Evolutionary conservation across 2,888 invertebrate species (phyloP), one percentile per base, ranked within the genome.

Genomic region (Agapostemon virescens): DNA sequence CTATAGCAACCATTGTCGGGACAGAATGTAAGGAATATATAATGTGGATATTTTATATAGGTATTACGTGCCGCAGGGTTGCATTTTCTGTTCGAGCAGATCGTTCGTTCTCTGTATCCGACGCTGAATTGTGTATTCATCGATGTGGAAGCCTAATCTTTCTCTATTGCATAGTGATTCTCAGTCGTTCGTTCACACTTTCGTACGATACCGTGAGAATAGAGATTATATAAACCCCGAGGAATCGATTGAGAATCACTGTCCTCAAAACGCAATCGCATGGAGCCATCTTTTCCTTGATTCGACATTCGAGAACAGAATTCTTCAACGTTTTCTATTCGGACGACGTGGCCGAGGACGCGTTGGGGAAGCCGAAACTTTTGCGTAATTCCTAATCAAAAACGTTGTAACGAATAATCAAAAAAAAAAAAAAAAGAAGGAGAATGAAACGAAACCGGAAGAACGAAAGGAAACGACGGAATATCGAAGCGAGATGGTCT

Each of bases 401-500:
- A 33, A 1, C 36, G 26, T 36, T n/a, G 15, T 15, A 11, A 23
- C n/a, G 26, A 42, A 11, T 9, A 26, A 69, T 69, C 33, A 15
- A 36, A 61, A 38, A 73, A 13, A 30, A n/a, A 36, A 55, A 52
- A 52, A 23, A 13, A 68, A 72, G 58, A 72, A 55, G 55, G n/a
- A n/a, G n/a, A n/a, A n/a, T n/a, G n/a, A n/a, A n/a, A n/a, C n/a
- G n/a, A n/a, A n/a, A n/a, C n/a, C 69, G 77, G 78, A 58, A 33
- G 17, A 17, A 33, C 30, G 58, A 63, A 4, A n/a, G 13, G 11
- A 36, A 36, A n/a, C n/a, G 63, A 63, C 9, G 11, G n/a, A 64
- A 64, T 69, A 36, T 52, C 52, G 77, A 9, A 74, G 52, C 69
- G 76, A 79, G 55, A 67, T 79, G 84, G 80, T 89, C 82, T 85